These are phyloP conservation scores for Dromas ardeola DNA, from an alignment of 2,113 vertebrate species.

Conservation along the genomic window DNA sequence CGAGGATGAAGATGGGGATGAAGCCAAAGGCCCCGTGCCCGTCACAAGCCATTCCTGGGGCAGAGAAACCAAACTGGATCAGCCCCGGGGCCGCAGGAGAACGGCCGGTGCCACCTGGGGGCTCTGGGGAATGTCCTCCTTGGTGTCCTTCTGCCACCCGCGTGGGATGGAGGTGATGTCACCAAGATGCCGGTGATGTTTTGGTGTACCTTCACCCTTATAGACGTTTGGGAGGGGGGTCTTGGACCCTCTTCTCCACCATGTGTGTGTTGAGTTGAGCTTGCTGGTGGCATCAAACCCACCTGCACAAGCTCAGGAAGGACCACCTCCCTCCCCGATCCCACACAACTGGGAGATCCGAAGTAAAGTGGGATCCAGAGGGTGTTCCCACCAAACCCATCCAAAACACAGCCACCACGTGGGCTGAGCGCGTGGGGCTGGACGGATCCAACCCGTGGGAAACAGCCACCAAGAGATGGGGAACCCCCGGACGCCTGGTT, in stretches of 20 bases:
- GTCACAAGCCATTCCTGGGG: neutral
- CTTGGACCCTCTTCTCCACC: neutral
- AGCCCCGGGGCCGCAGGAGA: neutral
- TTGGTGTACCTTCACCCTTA: neutral
- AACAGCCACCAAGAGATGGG: neutral
- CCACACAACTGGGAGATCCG: neutral
- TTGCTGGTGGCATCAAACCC: neutral
- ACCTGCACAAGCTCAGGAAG: neutral
- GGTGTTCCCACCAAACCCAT: neutral
- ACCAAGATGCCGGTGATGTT: neutral
- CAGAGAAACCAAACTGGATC: neutral
- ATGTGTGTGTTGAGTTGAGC: no score
- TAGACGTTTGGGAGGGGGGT: neutral
- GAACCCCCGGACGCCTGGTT: rapidly evolving
- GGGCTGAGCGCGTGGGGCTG: neutral
- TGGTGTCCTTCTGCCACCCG: neutral
- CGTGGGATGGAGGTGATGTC: rapidly evolving
- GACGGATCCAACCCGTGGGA: neutral
- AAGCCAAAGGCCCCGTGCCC: neutral
- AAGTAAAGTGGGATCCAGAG: neutral
- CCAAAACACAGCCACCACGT: neutral
- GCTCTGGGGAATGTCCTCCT: neutral
- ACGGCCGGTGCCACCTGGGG: rapidly evolving
- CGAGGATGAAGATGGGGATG: neutral
- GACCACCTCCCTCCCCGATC: neutral